phyloP scores from a whole-genome alignment of 2,888 invertebrate species.

The Linnaemya vulpina region DNA sequence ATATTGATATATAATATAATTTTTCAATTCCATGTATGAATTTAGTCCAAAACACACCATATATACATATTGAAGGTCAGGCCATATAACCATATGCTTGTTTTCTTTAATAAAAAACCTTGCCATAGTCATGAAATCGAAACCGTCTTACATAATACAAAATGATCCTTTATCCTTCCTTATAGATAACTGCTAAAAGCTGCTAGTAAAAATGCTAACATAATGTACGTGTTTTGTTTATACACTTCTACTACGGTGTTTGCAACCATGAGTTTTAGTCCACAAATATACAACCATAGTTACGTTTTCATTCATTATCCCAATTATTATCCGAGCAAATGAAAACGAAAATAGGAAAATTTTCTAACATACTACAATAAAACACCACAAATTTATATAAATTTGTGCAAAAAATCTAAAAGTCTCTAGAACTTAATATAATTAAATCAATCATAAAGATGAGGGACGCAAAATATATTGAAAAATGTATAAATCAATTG shows the following conservation, averaged over 20 bases:
- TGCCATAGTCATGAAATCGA: too few relatives aligned
- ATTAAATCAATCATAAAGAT: constrained; percentile 48
- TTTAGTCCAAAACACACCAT: too few relatives aligned
- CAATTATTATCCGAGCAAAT: constrained; percentile 67
- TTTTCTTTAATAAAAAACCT: too few relatives aligned
- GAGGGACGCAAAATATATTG: constrained; percentile 47
- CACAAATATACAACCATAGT: constrained; percentile 38
- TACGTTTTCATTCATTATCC: constrained; percentile 66
- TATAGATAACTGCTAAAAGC: neutral
- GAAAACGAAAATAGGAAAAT: constrained; percentile 68
- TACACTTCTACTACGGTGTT: neutral
- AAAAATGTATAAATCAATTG: constrained; percentile 50
- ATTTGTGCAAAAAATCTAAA: constrained; percentile 58
- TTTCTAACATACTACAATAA: constrained; percentile 54
- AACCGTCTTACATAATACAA: too few relatives aligned
- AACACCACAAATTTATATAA: constrained; percentile 46
- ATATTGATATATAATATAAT: too few relatives aligned
- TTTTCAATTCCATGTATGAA: too few relatives aligned
- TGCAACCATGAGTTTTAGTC: neutral
- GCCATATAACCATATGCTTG: too few relatives aligned
- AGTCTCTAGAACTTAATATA: constrained; percentile 26
- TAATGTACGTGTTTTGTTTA: too few relatives aligned
- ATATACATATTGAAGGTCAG: too few relatives aligned
- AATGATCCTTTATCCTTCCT: too few relatives aligned
- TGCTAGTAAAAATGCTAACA: too few relatives aligned